Percentiles rank a stretch among this genome's conserved stretches.
Conservation (phyloP, 1,140 invertebrate genomes). For the Melipona quadrifasciata region DNA sequence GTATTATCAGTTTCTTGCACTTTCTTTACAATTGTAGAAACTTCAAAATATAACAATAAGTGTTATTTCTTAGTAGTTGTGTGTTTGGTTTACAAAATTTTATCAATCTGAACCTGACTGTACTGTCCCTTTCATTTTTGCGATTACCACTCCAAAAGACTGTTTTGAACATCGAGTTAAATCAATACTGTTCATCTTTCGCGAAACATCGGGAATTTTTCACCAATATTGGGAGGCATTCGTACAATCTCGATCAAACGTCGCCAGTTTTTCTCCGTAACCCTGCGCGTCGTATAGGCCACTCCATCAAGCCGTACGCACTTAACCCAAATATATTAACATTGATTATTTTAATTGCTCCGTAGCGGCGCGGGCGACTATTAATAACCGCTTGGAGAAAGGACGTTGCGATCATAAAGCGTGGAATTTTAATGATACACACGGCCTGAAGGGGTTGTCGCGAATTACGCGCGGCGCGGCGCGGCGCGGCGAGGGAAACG, state of each 20-base stretch:
- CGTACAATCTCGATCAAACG: neutral
- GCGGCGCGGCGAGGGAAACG: neutral
- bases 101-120: too few relatives aligned
- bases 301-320: neutral
- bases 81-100: too few relatives aligned
- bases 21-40: too few relatives aligned
- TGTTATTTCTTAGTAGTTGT: too few relatives aligned
- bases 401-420: constrained; percentile 33
- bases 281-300: neutral
- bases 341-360: constrained; percentile 49
- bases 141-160: too few relatives aligned
- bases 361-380: constrained; percentile 19
- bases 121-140: too few relatives aligned
- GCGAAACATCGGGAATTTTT: too few relatives aligned
- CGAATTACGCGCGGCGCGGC: neutral
- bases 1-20: too few relatives aligned
- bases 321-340: constrained; percentile 43
- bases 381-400: constrained; percentile 43
- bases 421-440: constrained; percentile 48
- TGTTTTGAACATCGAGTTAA: too few relatives aligned
- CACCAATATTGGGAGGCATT: neutral
- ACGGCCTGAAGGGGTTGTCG: neutral
- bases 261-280: neutral
- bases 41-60: too few relatives aligned
- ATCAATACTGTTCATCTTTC: too few relatives aligned